Conservation (phyloP, 2,797 vertebrate genomes). For the Gobionotothen gibberifrons region DNA sequence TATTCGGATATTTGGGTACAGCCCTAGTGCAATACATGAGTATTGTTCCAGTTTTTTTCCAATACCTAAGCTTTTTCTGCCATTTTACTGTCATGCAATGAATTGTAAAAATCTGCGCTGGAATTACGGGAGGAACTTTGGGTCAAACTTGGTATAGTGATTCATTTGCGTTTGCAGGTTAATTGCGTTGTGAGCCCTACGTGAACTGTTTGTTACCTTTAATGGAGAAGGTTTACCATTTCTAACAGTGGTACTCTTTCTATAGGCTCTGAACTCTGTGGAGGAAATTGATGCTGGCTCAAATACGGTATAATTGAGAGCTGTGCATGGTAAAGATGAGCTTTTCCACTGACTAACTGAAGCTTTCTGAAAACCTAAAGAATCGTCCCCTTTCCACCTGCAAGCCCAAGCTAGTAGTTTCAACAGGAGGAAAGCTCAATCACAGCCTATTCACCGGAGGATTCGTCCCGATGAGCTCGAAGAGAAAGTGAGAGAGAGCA, state of each 20-base stretch:
- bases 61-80: too few relatives aligned
- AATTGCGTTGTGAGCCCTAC: too few relatives aligned
- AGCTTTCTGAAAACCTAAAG: background rate
- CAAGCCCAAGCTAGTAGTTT: background rate
- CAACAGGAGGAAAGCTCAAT: slow-evolving; percentile 21
- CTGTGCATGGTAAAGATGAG: background rate
- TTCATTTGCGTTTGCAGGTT: too few relatives aligned
- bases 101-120: too few relatives aligned
- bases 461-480: background rate
- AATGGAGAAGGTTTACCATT: background rate
- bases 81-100: too few relatives aligned
- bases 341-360: background rate
- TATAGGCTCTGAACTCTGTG: background rate
- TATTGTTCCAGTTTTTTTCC: too few relatives aligned
- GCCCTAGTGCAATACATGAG: too few relatives aligned
- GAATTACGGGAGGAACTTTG: too few relatives aligned
- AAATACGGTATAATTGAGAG: background rate
- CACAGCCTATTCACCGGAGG: slow-evolving; percentile 9
- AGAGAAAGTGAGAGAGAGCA: background rate
- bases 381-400: background rate
- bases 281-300: background rate
- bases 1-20: too few relatives aligned
- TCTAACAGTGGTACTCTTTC: background rate
- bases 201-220: background rate
- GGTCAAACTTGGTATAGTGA: too few relatives aligned